Percentiles rank a stretch among this genome's conserved stretches.
Evolutionary conservation across 2,113 vertebrate species (phyloP).

Genomic region (Sander lucioperca): DNA sequence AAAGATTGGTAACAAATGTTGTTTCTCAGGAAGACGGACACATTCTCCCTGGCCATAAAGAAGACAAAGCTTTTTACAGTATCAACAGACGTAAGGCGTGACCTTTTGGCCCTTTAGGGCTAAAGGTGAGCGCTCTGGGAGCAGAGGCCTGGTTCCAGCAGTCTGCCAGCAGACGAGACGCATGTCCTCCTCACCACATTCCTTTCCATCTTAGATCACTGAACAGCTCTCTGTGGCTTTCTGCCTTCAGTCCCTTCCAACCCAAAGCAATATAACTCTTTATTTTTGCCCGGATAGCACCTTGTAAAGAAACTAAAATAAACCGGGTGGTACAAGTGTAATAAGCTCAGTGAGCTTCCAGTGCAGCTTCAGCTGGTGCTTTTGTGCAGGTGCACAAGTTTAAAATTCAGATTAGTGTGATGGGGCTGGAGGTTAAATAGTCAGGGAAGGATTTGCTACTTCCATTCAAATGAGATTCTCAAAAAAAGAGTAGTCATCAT

Average conservation of each 20-base stretch:
- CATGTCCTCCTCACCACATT: slow-evolving; percentile 75
- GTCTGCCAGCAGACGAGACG: slow-evolving; percentile 75
- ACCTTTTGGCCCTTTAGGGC: slow-evolving; percentile 63
- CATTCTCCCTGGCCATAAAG: slow-evolving; percentile 56
- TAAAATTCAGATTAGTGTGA: slow-evolving; percentile 63
- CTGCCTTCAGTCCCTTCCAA: slow-evolving; percentile 38
- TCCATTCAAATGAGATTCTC: slow-evolving; percentile 52
- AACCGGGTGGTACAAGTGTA: slow-evolving; percentile 35
- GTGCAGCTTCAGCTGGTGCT: slow-evolving; percentile 44
- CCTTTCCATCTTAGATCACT: slow-evolving; percentile 81
- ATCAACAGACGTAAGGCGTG: slow-evolving; percentile 65
- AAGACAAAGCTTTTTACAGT: slow-evolving; percentile 82
- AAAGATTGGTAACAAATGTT: slow-evolving; percentile 49
- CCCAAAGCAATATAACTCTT: slow-evolving; percentile 52
- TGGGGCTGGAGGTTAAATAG: slow-evolving; percentile 64
- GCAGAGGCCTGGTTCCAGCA: slow-evolving; percentile 76
- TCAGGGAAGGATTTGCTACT: slow-evolving; percentile 64
- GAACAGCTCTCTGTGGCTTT: slow-evolving; percentile 44
- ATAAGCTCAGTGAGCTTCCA: slow-evolving; percentile 43
- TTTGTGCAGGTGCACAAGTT: slow-evolving; percentile 67
- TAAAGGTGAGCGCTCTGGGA: slow-evolving; percentile 78
- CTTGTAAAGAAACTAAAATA: slow-evolving; percentile 53
- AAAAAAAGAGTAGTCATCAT: slow-evolving; percentile 16
- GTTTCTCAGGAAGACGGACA: slow-evolving; percentile 41
- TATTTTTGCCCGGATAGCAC: slow-evolving; percentile 29